Evolutionary conservation across 1,140 invertebrate species (phyloP), one percentile per base, ranked within the genome.

Genomic region (Danaus melanippus): DNA sequence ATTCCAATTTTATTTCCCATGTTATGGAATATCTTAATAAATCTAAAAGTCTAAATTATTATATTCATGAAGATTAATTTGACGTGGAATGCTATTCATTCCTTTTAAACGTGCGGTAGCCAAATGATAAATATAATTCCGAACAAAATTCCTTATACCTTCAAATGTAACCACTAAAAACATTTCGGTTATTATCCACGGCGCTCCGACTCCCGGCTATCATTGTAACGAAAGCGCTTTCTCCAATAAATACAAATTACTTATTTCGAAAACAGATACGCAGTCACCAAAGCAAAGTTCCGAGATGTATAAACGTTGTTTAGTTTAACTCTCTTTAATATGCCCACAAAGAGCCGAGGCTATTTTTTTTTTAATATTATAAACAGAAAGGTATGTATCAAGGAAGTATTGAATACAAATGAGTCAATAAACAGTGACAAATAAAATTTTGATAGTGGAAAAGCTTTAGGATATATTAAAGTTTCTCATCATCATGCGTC

Each of bases 351-450:
- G 21, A 32, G 42, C 46, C 41, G 21, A 49, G 47, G 17, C 21
- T 32, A 32, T 39, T 54, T 50, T 54, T 12, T 9, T 43, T 49
- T 48, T 49, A 55, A 46, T 46, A 21, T 10, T 49, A 46, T 51
- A 53, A 46, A 43, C 58, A 60, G 39, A 17, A n/a, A 45, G 49
- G 58, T 64, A 60, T 56, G 47, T 53, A 47, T 56, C 50, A 62
- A 68, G 65, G 67, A 69, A 76, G 58, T 71, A 77, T 77, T 69
- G 79, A 78, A 82, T 82, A 84, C 71, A 74, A 79, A 84, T 79
- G 55, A 72, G 70, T 64, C 58, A 71, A 74, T 80, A 81, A 76
- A 67, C 53, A 56, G 62, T 58, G 70, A 69, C 62, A 67, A 69
- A 84, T 80, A 74, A 73, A 74, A 69, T 71, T n/a, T 74, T 79